Evolutionary conservation across 2,888 invertebrate genomes (phyloP), one percentile per base, ranked within the genome.

Genomic region (Eudasyphora cyanicolor): DNA sequence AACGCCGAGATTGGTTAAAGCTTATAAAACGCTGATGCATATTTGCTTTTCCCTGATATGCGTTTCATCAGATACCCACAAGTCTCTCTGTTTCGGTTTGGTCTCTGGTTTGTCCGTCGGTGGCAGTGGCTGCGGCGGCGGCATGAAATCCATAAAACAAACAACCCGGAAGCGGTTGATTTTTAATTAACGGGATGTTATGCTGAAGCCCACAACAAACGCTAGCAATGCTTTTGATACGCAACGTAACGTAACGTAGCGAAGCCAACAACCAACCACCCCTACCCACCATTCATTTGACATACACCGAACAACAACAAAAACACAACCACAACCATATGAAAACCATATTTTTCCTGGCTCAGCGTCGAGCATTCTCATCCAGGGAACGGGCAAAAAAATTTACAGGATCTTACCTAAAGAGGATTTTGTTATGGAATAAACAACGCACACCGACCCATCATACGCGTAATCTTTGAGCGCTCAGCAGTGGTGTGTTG

Each of bases 101-200:
- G 45, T 32, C 60, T 42, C 54, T 76, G 67, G 49, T 67, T 74
- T 60, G 35, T 21, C 32, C 64, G 70, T 10, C 45, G 19, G 3
- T 24, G 57, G 21, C 21, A 24, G 12, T 54, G 54, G 7, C n/a
- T n/a, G n/a, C 60, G 78, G 79, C 77, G 79, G 51, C 29, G 32
- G 84, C 89, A 90, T 91, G 90, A 92, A 92, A 92, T 92, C 92
- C 92, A 92, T 92, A 91, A 89, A 90, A 92, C 91, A 92, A 92
- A 92, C 90, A 92, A 88, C 91, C 91, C 88, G 88, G 86, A 79
- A 92, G 92, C 92, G 89, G 92, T 92, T 92, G 91, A 91, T 92
- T 92, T 92, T 92, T 92, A 92, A 92, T 92, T 92, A 92, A 92
- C 89, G 49, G 71, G 64, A 76, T 73, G 81, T 73, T 73, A 76